These are phyloP conservation scores for Phymastichus coffea DNA, from an alignment of 1,140 invertebrate genomes.

Conservation along the genomic window DNA sequence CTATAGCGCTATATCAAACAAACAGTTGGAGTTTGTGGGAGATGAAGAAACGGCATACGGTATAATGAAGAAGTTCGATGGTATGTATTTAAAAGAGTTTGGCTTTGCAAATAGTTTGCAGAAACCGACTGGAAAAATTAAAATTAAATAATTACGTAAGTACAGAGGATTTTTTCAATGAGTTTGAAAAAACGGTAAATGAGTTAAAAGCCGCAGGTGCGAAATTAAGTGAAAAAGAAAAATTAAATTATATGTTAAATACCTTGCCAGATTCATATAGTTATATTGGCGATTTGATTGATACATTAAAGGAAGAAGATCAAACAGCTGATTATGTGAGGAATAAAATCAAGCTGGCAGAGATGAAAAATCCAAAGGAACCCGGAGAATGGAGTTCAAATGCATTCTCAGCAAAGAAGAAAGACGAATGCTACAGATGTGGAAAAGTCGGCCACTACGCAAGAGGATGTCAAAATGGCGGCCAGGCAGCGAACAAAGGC, in stretches of 20 bases:
- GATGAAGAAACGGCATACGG: conserved; percentile 29
- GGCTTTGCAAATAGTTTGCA: conserved; percentile 36
- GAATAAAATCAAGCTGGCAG: background rate
- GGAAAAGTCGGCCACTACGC: background rate
- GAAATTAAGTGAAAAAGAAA: conserved; percentile 37
- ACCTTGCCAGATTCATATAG: background rate
- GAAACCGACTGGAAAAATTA: conserved; percentile 35
- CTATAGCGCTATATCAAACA: conserved; percentile 31
- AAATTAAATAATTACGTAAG: conserved; percentile 33
- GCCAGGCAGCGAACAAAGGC: background rate
- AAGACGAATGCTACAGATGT: background rate
- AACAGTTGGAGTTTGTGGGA: conserved; percentile 33
- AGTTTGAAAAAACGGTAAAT: conserved; percentile 39
- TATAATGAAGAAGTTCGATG: conserved; percentile 36
- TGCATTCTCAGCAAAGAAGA: background rate
- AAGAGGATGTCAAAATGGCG: background rate
- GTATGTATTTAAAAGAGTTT: conserved; percentile 30
- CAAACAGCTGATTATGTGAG: background rate
- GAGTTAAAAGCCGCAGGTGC: conserved; percentile 38
- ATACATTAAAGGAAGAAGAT: background rate
- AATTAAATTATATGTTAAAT: conserved; percentile 41
- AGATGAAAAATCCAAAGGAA: background rate
- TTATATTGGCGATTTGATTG: conserved; percentile 10
- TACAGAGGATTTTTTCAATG: conserved; percentile 32
- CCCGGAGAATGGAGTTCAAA: background rate